Evolutionary conservation across 2,113 vertebrate species (phyloP).

Genomic region (Ceyx cyanopectus): DNA sequence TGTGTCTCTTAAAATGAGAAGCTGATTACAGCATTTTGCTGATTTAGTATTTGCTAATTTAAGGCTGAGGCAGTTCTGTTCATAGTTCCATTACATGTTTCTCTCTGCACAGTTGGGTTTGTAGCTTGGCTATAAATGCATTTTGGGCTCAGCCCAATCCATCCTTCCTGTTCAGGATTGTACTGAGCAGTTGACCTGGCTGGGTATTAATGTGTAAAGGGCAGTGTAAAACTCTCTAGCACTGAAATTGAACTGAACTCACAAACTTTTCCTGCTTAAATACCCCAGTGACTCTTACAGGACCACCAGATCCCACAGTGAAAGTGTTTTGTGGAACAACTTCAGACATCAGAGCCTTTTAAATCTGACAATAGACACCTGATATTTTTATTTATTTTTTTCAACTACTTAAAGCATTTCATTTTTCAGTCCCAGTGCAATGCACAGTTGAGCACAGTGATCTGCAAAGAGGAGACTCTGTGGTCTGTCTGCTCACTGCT

Average conservation of each 20-base stretch:
- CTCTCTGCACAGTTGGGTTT: neutral
- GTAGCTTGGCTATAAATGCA: neutral
- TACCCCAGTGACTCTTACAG: neutral
- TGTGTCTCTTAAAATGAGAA: constrained; percentile 18
- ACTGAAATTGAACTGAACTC: neutral
- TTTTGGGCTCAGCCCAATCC: neutral
- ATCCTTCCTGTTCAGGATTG: neutral
- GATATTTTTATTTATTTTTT: neutral
- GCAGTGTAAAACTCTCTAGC: neutral
- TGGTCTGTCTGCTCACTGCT: neutral
- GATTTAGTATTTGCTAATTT: neutral
- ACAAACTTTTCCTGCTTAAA: neutral
- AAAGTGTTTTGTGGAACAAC: neutral
- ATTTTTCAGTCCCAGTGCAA: neutral
- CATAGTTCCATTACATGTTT: neutral
- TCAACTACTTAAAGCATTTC: neutral
- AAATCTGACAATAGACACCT: neutral
- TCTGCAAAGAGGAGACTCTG: neutral
- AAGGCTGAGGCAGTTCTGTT: neutral
- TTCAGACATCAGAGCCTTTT: neutral
- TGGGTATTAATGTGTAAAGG: neutral
- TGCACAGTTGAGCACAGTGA: neutral
- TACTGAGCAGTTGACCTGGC: neutral
- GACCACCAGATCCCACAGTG: neutral
- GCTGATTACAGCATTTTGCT: constrained; percentile 18